phyloP scores from a whole-genome alignment of 2,888 invertebrate genomes.

The Eupithecia centaureata region DNA sequence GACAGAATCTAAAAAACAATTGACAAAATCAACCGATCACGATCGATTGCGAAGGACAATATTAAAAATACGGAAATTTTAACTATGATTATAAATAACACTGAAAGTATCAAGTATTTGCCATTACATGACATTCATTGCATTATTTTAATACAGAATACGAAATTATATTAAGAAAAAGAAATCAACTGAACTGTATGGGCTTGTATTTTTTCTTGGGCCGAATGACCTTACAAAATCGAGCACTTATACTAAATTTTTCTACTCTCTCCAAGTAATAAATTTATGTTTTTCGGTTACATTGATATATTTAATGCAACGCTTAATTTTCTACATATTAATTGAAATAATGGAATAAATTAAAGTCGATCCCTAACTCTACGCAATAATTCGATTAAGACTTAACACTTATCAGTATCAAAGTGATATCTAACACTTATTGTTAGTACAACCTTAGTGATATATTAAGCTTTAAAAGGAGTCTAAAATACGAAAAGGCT shows the following conservation, averaged over 20 bases:
- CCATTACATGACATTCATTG: constrained; percentile 5
- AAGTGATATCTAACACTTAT: constrained; percentile 18
- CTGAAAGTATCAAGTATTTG: background rate
- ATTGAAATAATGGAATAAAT: constrained; percentile 12
- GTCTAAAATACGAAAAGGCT: constrained; percentile 17
- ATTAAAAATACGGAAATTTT: background rate
- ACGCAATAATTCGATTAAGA: constrained; percentile 18
- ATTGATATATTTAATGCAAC: background rate
- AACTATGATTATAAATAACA: background rate
- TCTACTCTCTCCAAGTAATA: constrained; percentile 1
- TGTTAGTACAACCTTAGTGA: constrained; percentile 57
- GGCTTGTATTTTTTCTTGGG: background rate
- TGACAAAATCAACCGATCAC: background rate
- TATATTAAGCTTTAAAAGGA: constrained; percentile 21
- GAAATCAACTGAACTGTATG: background rate
- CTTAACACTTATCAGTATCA: constrained; percentile 14
- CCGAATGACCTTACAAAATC: background rate
- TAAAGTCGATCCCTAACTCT: background rate
- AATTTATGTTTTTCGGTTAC: background rate
- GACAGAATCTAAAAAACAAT: background rate
- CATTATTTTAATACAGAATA: background rate
- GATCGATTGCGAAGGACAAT: background rate
- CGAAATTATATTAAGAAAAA: background rate
- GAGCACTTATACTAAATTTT: background rate
- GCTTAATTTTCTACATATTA: background rate